Percentiles rank a stretch among this genome's conserved stretches.
These are phyloP conservation scores for Clupea harengus DNA, from an alignment of 2,113 vertebrate species.

Conservation along the genomic window DNA sequence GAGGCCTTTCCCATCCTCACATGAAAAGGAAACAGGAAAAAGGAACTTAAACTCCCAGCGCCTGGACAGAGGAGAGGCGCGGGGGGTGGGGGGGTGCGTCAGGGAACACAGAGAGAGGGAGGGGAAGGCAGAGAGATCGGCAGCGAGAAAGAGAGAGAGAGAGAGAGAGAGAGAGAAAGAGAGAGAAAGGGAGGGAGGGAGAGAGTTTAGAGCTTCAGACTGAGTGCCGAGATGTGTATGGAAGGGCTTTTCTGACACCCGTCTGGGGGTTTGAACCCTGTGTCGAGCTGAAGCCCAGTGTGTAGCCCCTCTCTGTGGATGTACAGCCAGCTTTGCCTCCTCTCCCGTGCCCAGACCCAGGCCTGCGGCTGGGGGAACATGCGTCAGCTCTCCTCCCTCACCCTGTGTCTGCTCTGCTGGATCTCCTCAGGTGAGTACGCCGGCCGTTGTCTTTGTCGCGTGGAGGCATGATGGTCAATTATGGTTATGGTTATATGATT, in stretches of 20 bases:
- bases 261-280: conserved; percentile 17
- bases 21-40: conserved; percentile 91
- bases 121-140: background rate
- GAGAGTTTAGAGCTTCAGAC: conserved; percentile 27
- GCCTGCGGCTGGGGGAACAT: conserved; percentile 34
- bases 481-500: background rate
- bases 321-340: background rate
- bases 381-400: conserved; percentile 24
- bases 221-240: conserved; percentile 33
- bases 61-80: conserved; percentile 70
- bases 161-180: background rate
- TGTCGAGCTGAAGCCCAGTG: conserved; percentile 12
- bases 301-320: conserved; percentile 36
- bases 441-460: background rate
- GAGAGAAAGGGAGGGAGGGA: background rate
- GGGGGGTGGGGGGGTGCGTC: conserved; percentile 12
- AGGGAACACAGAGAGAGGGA: conserved; percentile 22
- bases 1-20: conserved; percentile 85
- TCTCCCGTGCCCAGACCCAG: conserved; percentile 8
- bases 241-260: conserved; percentile 26
- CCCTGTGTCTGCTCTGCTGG: conserved; percentile 40
- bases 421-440: conserved; percentile 33
- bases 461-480: background rate
- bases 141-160: background rate
- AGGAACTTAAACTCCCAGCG: conserved; percentile 86